Percentiles rank a stretch among this genome's conserved stretches.
phyloP scores from a whole-genome alignment of 2,797 vertebrate genomes.

The Gymnopithys bicolor region DNA sequence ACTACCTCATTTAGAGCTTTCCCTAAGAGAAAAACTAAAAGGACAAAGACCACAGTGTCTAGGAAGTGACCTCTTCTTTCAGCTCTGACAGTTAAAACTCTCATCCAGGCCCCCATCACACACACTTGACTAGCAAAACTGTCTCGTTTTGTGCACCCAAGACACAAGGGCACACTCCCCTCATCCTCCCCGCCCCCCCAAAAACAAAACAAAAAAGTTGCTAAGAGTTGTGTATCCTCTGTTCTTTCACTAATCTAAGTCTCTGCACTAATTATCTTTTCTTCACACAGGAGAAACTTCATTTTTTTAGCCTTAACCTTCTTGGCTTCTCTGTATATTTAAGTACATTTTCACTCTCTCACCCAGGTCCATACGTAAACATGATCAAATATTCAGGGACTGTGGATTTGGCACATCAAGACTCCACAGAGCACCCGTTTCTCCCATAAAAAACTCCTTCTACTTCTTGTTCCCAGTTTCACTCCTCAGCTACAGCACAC shows the following conservation, averaged over 20 bases:
- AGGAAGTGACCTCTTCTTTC: conserved; percentile 27
- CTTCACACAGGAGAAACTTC: not conserved
- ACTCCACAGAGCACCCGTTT: not conserved
- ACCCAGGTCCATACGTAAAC: not conserved
- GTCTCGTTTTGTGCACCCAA: not conserved
- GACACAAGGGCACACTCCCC: not conserved
- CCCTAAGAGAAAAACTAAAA: conserved; percentile 8
- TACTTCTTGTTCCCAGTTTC: not conserved
- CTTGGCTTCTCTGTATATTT: not conserved
- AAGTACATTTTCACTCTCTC: not conserved
- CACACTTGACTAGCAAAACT: not conserved
- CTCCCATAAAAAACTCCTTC: not conserved
- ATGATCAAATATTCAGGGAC: not conserved
- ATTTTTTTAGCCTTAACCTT: not conserved
- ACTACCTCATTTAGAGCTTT: conserved; percentile 36
- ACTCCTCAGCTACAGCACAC: not conserved
- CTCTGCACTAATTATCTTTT: not conserved
- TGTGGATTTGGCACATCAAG: not conserved
- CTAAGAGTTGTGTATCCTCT: not conserved
- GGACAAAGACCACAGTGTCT: conserved; percentile 41
- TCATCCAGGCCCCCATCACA: not conserved
- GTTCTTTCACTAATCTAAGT: not conserved
- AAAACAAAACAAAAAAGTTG: not conserved
- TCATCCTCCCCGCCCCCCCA: not conserved
- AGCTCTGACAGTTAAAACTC: not conserved